Evolutionary conservation across 2,888 invertebrate species (phyloP).

Genomic region (Aphidoletes aphidimyza): DNA sequence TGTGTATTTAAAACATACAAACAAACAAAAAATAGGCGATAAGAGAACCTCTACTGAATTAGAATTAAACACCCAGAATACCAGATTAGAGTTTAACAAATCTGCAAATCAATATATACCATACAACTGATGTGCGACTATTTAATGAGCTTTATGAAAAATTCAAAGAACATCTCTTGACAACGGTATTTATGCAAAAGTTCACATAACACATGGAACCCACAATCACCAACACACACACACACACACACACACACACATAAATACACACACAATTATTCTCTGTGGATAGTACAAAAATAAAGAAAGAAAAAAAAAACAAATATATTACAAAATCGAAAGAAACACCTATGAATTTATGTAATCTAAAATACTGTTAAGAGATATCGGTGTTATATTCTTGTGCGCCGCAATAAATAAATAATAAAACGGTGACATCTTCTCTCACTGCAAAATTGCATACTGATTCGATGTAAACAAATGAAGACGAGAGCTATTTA

Average conservation of each 20-base stretch:
- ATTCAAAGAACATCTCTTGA: neutral
- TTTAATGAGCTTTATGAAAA: conserved; percentile 35
- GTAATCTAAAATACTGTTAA: conserved; percentile 31
- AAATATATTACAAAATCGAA: too few species aligned
- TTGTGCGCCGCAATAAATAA: neutral
- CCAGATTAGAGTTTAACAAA: neutral
- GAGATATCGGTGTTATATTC: neutral
- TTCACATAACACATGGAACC: too few species aligned
- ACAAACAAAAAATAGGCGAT: conserved; percentile 22
- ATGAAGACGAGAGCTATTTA: neutral
- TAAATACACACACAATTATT: neutral
- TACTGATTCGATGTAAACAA: conserved; percentile 4
- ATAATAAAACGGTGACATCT: neutral
- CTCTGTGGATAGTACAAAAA: conserved; percentile 47
- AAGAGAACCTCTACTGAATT: neutral
- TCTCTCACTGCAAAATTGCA: neutral
- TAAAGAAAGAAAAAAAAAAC: too few species aligned
- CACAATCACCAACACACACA: too few species aligned
- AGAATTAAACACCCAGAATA: too few species aligned
- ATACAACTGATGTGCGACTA: neutral
- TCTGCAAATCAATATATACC: neutral
- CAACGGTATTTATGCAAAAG: neutral
- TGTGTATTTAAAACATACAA: too few species aligned
- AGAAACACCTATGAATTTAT: conserved; percentile 38
- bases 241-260: neutral